Conservation (phyloP, 2,888 invertebrate genomes). For the Leucophora obtusa region DNA sequence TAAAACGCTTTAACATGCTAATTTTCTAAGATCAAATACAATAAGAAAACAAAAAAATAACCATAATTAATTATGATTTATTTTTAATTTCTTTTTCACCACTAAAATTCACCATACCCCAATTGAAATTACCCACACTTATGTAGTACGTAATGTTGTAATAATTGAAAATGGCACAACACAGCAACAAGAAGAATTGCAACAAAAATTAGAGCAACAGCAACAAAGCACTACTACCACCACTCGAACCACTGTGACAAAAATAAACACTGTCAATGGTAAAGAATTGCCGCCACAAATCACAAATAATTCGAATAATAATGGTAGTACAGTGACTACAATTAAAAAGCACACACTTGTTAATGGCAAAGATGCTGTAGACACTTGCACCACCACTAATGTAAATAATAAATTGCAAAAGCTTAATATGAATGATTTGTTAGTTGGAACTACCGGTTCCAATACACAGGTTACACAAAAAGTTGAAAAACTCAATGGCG, state of each 20-base stretch:
- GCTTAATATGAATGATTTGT: slow-evolving; percentile 44
- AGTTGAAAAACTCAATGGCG: slow-evolving; percentile 48
- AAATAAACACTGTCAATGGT: slow-evolving; percentile 53
- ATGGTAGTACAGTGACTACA: slow-evolving; percentile 39
- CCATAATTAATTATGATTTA: slow-evolving; percentile 8
- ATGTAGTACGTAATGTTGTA: slow-evolving; percentile 61
- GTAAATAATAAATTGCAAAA: slow-evolving; percentile 48
- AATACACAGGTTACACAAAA: slow-evolving; percentile 55
- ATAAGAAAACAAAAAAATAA: neutral
- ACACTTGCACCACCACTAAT: slow-evolving; percentile 28
- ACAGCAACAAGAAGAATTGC: slow-evolving; percentile 31
- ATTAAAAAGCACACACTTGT: slow-evolving; percentile 33
- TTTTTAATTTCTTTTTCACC: slow-evolving; percentile 28
- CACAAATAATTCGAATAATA: slow-evolving; percentile 25
- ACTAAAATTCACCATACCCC: slow-evolving; percentile 19
- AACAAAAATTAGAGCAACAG: slow-evolving; percentile 61
- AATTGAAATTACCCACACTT: slow-evolving; percentile 16
- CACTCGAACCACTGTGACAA: slow-evolving; percentile 65
- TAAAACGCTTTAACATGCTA: slow-evolving; percentile 12
- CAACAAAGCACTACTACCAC: slow-evolving; percentile 63
- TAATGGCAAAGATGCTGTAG: slow-evolving; percentile 32
- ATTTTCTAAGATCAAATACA: neutral
- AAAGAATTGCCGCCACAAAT: slow-evolving; percentile 20
- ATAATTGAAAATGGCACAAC: slow-evolving; percentile 54
- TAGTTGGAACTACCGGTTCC: slow-evolving; percentile 51